phyloP scores from a whole-genome alignment of 1,140 invertebrate genomes.

The Ylistrum balloti region DNA sequence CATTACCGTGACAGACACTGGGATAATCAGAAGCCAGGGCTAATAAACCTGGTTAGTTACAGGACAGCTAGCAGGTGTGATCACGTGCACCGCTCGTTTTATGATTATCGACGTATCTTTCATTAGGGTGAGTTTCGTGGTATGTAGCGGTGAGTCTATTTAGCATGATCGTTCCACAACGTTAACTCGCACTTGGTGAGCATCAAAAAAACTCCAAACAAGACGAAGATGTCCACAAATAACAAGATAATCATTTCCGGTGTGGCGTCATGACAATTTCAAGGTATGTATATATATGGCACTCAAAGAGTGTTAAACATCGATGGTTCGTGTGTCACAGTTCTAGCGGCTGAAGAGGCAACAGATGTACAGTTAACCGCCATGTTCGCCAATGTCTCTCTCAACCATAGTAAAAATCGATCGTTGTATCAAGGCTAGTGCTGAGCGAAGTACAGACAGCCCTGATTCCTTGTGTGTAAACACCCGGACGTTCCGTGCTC shows the following conservation, averaged over 20 bases:
- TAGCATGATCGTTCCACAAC: not conserved
- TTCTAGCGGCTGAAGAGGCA: not conserved
- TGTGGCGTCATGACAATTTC: not conserved
- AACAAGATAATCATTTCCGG: constrained; percentile 10
- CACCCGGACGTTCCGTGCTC: not conserved
- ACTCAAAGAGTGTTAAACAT: not conserved
- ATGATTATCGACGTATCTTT: constrained; percentile 28
- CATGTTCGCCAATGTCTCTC: constrained; percentile 32
- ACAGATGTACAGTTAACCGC: constrained; percentile 27
- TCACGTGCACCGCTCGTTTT: constrained; percentile 9
- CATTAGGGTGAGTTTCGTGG: not conserved
- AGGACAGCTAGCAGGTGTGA: not conserved
- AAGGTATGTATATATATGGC: not conserved
- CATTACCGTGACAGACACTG: not conserved
- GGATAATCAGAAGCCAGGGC: not conserved
- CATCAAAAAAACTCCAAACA: not conserved
- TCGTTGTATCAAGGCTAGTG: not conserved
- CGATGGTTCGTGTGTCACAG: not conserved
- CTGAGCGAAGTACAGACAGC: not conserved
- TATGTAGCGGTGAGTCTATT: not conserved
- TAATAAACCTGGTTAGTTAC: not conserved
- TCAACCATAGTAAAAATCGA: constrained; percentile 15
- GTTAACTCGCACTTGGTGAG: not conserved
- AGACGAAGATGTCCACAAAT: not conserved
- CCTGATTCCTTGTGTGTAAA: not conserved